Evolutionary conservation across 2,113 vertebrate species (phyloP).

Genomic region (Tringa solitaria): DNA sequence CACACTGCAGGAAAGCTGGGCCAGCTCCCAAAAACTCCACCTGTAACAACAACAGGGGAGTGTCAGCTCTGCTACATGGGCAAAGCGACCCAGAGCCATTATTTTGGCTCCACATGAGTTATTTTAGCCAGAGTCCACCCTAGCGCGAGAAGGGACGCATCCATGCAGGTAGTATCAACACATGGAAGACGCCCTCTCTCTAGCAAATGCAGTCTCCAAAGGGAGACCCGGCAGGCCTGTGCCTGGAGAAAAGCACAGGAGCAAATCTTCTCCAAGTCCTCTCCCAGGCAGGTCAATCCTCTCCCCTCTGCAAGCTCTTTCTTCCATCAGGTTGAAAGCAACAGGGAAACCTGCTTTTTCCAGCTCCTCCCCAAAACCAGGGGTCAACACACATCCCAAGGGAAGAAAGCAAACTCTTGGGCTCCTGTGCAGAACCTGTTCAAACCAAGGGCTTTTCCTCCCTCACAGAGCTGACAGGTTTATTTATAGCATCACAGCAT

Average conservation of each 20-base stretch:
- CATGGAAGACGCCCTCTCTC: background rate
- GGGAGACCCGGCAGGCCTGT: background rate
- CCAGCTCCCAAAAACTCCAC: background rate
- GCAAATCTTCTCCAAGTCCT: background rate
- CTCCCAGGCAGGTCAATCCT: background rate
- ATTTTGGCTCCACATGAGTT: background rate
- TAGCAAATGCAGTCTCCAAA: background rate
- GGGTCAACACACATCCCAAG: background rate
- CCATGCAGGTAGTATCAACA: fast-evolving
- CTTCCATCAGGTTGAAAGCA: background rate
- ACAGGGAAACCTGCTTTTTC: background rate
- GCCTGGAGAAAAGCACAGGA: background rate
- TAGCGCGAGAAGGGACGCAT: fast-evolving
- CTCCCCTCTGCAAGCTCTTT: background rate
- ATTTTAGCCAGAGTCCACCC: background rate
- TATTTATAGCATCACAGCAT: conserved; percentile 29
- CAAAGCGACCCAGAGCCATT: background rate
- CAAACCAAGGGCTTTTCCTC: background rate
- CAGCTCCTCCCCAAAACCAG: background rate
- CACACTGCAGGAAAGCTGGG: background rate
- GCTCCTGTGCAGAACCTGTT: background rate
- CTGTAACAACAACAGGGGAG: background rate
- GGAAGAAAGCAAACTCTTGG: background rate
- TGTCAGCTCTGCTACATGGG: background rate
- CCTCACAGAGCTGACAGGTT: background rate